Conservation (phyloP, 2,797 vertebrate genomes). For the Coracias cyanogaster region DNA sequence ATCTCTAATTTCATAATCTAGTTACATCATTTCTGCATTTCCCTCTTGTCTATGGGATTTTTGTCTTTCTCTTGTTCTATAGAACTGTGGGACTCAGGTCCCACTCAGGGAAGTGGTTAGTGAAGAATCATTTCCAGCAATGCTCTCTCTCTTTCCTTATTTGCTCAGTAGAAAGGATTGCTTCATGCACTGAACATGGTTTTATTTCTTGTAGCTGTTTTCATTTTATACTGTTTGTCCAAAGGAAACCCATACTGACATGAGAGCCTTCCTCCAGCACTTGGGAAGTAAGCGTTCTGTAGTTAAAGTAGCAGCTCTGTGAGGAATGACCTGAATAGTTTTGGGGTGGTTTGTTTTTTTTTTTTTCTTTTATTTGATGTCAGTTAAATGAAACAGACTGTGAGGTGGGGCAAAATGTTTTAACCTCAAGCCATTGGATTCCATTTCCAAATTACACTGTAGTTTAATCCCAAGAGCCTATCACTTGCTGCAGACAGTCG, state of each 20-base stretch:
- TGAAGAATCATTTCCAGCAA: not conserved
- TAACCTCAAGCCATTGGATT: constrained; percentile 33
- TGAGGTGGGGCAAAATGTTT: not conserved
- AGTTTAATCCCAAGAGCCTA: constrained; percentile 60
- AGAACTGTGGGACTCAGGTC: not conserved
- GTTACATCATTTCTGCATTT: not conserved
- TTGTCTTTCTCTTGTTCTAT: not conserved
- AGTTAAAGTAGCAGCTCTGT: not conserved
- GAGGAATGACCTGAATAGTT: not conserved
- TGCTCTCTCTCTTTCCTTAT: not conserved
- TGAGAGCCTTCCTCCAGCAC: not conserved
- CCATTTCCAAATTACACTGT: constrained; percentile 53
- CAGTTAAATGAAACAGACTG: constrained; percentile 36
- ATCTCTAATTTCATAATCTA: not conserved
- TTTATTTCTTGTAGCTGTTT: constrained; percentile 37
- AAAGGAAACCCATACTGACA: not conserved
- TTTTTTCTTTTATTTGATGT: constrained; percentile 18
- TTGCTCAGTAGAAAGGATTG: not conserved
- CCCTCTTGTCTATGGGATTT: not conserved
- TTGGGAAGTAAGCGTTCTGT: not conserved
- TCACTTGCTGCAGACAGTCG: not conserved
- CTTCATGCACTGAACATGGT: not conserved
- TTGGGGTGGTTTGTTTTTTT: not conserved
- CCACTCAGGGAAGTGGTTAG: not conserved
- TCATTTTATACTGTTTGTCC: constrained; percentile 6